Evolutionary conservation across 2,113 vertebrate genomes (phyloP), one percentile per base, ranked within the genome.

Genomic region (Parus major): DNA sequence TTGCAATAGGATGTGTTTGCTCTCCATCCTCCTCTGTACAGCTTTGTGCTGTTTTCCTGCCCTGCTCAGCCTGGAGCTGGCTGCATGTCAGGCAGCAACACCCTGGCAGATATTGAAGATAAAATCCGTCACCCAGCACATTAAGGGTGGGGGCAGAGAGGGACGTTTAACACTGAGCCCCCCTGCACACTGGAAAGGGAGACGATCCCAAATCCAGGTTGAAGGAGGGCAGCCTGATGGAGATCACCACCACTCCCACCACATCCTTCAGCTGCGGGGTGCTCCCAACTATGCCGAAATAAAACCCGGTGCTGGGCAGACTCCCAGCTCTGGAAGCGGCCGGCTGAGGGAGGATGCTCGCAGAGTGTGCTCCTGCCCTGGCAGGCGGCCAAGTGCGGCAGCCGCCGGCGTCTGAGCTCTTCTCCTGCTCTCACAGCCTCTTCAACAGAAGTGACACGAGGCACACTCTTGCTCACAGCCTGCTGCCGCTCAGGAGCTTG

Each of bases 381-480:
- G 95, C 92, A 93, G 57, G 76, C 28, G 0, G 92, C 95, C 97
- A 97, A 95, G 73, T 2, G 2, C 44, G 6, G 90, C 94, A 86
- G 83, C 86, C 66, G 72, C 68, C 78, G 15, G 87, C 5, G 9
- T 12, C 66, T 12, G 39, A 60, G 79, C 63, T 70, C 82, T 91
- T 95, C 85, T 49, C 64, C 64, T 2, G 76, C 87, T 88, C 93
- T 77, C 86, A 12, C 75, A 35, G 92, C 73, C 77, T 60, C 88
- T 90, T 94, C 86, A 79, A 17, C 35, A 63, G 27, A 33, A 95
- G 64, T 82, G 94, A 91, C 73, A 41, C 25, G 2, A 85, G 95
- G 88, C 96, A 94, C 93, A 16, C 93, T 87, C 80, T 91, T 80
- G 46, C 86, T 86, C 68, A 3, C 72, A 83, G 81, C 71, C 72